Evolutionary conservation across 2,888 invertebrate species (phyloP), one percentile per base, ranked within the genome.

Genomic region (Leptinotarsa juncta): DNA sequence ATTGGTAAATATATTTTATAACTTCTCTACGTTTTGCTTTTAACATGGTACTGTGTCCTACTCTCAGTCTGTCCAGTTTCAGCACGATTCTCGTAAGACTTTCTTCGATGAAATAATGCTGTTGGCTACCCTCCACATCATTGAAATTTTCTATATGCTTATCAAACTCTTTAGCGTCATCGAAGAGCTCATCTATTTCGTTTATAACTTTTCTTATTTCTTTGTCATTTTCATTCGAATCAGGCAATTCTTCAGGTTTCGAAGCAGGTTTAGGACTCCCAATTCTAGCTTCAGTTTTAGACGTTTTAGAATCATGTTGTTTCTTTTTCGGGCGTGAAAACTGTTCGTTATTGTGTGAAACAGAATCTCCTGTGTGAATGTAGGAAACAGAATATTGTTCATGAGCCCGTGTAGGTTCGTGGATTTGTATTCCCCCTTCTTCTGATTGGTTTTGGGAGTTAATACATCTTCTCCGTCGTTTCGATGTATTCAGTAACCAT

Each of bases 61-160:
- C 71, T 16, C n/a, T n/a, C 18, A 70, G 5, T n/a, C 20, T 57
- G 42, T 70, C 70, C 20, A 70, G 18, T 23, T 70, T 16, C 48
- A 70, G 23, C 42, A 70, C n/a, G 14, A 70, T 66, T 67, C 73
- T 71, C 18, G 51, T 70, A 18, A 77, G 67, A 48, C 68, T 75
- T 32, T 77, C 75, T 7, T 77, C 77, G 16, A 77, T 77, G 20
- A 70, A 70, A 50, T 77, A 70, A 66, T 72, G 72, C 32, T 67
- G 32, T 16, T 70, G 70, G 53, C 70, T 75, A 20, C 57, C 62
- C 20, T 62, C 32, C n/a, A 62, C n/a, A 70, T 66, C 49, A 66
- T 16, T 62, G n/a, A 62, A 42, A 12, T 62, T 26, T 32, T 26
- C n/a, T 3, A 62, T n/a, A 2, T 12, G 32, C 32, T 42, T n/a